Percentiles rank a stretch among this genome's conserved stretches.
phyloP scores from a whole-genome alignment of 2,888 invertebrate genomes.

The Erpobdella octoculata region DNA sequence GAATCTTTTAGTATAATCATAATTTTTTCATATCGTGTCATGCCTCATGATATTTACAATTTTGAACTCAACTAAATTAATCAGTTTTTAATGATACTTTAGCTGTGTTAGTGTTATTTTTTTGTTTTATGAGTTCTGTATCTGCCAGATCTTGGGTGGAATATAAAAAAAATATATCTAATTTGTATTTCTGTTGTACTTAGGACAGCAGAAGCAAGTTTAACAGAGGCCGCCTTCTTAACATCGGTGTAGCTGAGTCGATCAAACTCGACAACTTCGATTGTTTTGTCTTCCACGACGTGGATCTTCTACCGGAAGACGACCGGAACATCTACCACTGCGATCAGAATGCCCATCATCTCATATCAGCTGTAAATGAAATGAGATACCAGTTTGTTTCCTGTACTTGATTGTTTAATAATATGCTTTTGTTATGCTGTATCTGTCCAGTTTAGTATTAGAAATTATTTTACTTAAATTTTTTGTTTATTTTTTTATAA shows the following conservation, averaged over 20 bases:
- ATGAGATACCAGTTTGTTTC: conserved; percentile 54
- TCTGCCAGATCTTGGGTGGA: too few relatives aligned
- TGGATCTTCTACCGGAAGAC: conserved; percentile 54
- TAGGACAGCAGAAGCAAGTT: conserved; percentile 44
- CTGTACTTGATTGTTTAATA: too few relatives aligned
- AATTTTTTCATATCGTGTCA: too few relatives aligned
- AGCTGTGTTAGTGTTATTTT: too few relatives aligned
- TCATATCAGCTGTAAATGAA: conserved; percentile 53
- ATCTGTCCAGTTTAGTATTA: neutral
- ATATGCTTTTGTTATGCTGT: neutral
- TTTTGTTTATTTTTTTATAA: neutral
- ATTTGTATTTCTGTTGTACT: conserved; percentile 16
- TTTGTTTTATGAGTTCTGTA: too few relatives aligned
- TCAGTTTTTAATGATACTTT: too few relatives aligned
- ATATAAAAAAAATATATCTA: too few relatives aligned
- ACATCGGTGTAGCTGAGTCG: conserved; percentile 46
- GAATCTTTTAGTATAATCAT: too few relatives aligned
- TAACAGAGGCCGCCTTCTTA: conserved; percentile 48
- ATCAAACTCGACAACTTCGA: conserved; percentile 42
- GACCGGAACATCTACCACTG: conserved; percentile 53
- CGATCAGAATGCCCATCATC: conserved; percentile 50
- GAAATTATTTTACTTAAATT: neutral
- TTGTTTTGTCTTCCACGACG: conserved; percentile 50
- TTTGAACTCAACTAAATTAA: too few relatives aligned
- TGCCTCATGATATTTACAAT: too few relatives aligned